Evolutionary conservation across 2,797 vertebrate species (phyloP), one percentile per base, ranked within the genome.

Genomic region (Siniperca undulata): DNA sequence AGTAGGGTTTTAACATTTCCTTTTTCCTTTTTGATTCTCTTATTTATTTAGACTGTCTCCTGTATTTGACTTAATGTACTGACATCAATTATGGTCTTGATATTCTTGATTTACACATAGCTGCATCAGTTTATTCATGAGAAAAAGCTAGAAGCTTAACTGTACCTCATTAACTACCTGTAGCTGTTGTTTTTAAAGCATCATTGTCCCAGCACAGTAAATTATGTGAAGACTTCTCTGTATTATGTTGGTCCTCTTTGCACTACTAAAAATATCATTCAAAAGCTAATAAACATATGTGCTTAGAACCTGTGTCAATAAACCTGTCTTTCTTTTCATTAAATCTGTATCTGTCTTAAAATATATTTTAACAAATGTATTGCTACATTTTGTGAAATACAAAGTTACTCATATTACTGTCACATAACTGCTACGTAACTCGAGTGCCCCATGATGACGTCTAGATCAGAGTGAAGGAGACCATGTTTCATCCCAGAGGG

Each of bases 401-500:
- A 10, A 58, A 34, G 20, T 75, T 61, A 20, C 30, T 59, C 7
- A 5, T n/a, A 1, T 65, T 64, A n/a, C 48, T 36, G 19, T 14
- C 50, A 30, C 48, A 52, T 42, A 46, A 48, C 38, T 69, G 69
- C 38, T 19, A 44, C 60, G 85, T 42, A 82, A 88, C 55, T 36
- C 75, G 77, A 89, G 65, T 65, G 12, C 6, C 48, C 38, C 14
- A 9, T 65, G 78, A 72, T 79, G 78, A 78, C 60, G 80, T 71
- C 5, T 3, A 52, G 34, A 78, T 75, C 65, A 42, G 68, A 42
- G 65, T 30, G 70, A 17, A 62, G 56, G 11, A 77, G 74, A 60
- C 93, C 87, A 69, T 65, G 80, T 91, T 90, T 81, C 83, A 80
- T 59, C 55, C 52, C 79, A 76, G 61, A 79, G 78, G 59, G 64